Evolutionary conservation across 2,888 invertebrate species (phyloP), one percentile per base, ranked within the genome.

Genomic region (Acronicta alni): DNA sequence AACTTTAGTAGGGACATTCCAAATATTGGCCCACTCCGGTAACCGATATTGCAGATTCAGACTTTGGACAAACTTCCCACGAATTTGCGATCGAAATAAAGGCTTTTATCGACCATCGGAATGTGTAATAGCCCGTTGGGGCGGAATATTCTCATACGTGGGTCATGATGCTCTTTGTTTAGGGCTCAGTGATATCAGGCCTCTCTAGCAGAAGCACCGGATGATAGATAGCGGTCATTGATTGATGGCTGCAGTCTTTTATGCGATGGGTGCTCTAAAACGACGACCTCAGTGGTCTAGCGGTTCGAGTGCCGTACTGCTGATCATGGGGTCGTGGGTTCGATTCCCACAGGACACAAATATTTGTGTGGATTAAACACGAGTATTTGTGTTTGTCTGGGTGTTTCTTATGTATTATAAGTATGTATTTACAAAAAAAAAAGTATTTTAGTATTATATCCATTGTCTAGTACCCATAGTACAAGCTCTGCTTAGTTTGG

Each of bases 181-280:
- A 55, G 57, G 57, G 46, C 44, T 53, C 46, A 43, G 54, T 67
- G 71, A 78, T 71, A 71, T 67, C 32, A 45, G 55, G 61, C 38
- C 45, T 17, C 49, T 17, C 42, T 26, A 32, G 47, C 53, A 60
- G 56, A 58, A 68, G 18, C 42, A 47, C 39, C 37, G 59, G 37
- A 62, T 69, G 69, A 75, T 72, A 68, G 68, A 79, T 77, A 49
- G 54, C 41, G 57, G 47, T 49, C 67, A 68, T 73, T 72, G 75
- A 79, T 79, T 74, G 72, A 75, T 76, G 23, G 51, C 18, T 57
- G 17, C 38, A 51, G 23, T 23, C 51, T 52, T 47, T 62, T 47
- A 42, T 54, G 35, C 16, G 43, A 47, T 26, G 55, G 45, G 43
- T 23, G 38, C 39, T n/a, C n/a, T n/a, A n/a, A n/a, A n/a, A n/a